A percentile compares a stretch with the other conserved stretches of the same genome.
Evolutionary conservation across 2,888 invertebrate species (phyloP).

Genomic region (Eledona agricola): DNA sequence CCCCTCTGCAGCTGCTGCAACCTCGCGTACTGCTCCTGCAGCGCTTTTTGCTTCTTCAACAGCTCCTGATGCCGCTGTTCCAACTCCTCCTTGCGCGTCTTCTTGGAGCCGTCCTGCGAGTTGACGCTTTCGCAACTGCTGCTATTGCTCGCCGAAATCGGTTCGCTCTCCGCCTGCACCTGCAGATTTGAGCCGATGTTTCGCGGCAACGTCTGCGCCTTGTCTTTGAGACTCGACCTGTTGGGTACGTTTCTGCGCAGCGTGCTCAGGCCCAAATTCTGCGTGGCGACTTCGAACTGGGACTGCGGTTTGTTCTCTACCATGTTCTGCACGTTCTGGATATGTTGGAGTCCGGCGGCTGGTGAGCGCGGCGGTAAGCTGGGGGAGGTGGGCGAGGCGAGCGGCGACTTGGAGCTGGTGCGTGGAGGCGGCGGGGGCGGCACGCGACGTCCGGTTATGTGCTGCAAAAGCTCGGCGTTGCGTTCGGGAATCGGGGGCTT

Average conservation of each 20-base stretch:
- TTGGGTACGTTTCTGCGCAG: slow-evolving; percentile 59
- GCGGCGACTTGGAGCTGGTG: slow-evolving; percentile 86
- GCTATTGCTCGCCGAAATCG: slow-evolving; percentile 70
- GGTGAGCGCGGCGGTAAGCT: slow-evolving; percentile 70
- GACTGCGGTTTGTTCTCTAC: slow-evolving; percentile 58
- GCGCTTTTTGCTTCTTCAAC: slow-evolving; percentile 83
- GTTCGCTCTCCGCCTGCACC: slow-evolving; percentile 50
- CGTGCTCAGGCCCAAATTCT: slow-evolving; percentile 62
- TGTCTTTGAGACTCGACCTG: slow-evolving; percentile 60
- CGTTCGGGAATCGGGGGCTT: slow-evolving; percentile 87
- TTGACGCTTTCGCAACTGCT: slow-evolving; percentile 81
- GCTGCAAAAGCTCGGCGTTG: slow-evolving; percentile 78
- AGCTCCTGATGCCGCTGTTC: slow-evolving; percentile 91
- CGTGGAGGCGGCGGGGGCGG: slow-evolving; percentile 94
- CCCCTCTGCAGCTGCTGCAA: slow-evolving; percentile 87
- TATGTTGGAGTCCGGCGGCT: slow-evolving; percentile 60
- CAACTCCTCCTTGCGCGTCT: slow-evolving; percentile 75
- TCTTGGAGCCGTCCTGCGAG: slow-evolving; percentile 74
- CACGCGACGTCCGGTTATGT: slow-evolving; percentile 77
- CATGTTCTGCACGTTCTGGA: slow-evolving; percentile 61
- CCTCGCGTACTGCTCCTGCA: slow-evolving; percentile 91
- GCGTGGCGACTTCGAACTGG: slow-evolving; percentile 61
- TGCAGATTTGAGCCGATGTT: slow-evolving; percentile 60
- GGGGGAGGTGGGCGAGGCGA: slow-evolving; percentile 84
- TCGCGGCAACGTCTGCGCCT: slow-evolving; percentile 61